Conservation (phyloP, 2,888 invertebrate genomes). For the Oxycera nigricornis region DNA sequence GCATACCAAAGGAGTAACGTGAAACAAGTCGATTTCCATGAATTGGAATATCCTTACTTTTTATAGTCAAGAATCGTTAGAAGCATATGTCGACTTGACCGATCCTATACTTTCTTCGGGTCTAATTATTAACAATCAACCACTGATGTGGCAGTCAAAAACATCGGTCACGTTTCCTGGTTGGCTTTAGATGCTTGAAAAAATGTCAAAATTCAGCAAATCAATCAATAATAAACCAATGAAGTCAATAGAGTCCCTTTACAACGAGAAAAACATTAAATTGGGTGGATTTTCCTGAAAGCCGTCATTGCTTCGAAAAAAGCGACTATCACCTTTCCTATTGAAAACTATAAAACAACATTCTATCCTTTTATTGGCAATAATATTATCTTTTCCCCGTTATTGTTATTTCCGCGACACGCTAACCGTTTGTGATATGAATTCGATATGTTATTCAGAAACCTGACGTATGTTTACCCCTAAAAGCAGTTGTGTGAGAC, state of each 20-base stretch:
- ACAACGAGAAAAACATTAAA: background rate
- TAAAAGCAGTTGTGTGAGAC: too few species aligned
- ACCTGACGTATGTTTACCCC: constrained; percentile 41
- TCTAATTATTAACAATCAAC: too few species aligned
- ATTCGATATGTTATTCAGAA: constrained; percentile 41
- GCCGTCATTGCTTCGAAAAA: background rate
- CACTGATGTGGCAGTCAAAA: too few species aligned
- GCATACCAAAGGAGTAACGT: constrained; percentile 42
- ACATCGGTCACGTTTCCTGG: too few species aligned
- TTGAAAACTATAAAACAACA: constrained; percentile 40
- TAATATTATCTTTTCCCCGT: constrained; percentile 34
- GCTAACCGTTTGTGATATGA: constrained; percentile 41
- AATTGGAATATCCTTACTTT: constrained; percentile 31
- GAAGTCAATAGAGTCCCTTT: background rate
- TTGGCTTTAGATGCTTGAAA: too few species aligned
- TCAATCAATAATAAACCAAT: background rate
- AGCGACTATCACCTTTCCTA: constrained; percentile 24
- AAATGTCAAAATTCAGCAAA: too few species aligned
- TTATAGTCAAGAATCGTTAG: constrained; percentile 45
- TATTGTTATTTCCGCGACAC: constrained; percentile 44
- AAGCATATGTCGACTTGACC: constrained; percentile 46
- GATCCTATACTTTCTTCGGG: constrained; percentile 10
- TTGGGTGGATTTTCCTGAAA: background rate
- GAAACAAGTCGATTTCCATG: constrained; percentile 32
- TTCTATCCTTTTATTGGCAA: constrained; percentile 42